Conservation (phyloP, 1,140 invertebrate species). For the Zaprionus ornatus region DNA sequence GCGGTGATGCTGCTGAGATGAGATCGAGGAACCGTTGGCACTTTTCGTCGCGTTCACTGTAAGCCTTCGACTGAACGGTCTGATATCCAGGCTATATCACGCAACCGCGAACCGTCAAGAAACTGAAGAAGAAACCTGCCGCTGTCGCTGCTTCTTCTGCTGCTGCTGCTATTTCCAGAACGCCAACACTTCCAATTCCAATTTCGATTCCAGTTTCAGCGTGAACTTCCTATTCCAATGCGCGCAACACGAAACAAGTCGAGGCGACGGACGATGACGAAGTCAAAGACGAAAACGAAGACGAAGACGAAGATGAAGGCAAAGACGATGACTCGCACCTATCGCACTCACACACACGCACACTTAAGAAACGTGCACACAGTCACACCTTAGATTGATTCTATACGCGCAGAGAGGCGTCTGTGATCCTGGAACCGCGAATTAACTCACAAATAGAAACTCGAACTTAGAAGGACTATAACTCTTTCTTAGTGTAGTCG, state of each 20-base stretch:
- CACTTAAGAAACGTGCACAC: slow-evolving; percentile 11
- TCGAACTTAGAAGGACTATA: slow-evolving; percentile 13
- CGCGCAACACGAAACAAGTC: slow-evolving; percentile 42
- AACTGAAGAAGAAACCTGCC: slow-evolving; percentile 47
- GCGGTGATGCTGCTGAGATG: slow-evolving; percentile 35
- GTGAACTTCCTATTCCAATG: slow-evolving; percentile 74
- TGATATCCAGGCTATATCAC: slow-evolving; percentile 69
- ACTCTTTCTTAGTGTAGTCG: background rate
- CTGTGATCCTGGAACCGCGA: slow-evolving; percentile 63
- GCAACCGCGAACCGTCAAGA: slow-evolving; percentile 68
- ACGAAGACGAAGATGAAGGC: slow-evolving; percentile 13
- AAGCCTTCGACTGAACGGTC: slow-evolving; percentile 77
- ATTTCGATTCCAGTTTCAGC: slow-evolving; percentile 60
- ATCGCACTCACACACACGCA: slow-evolving; percentile 18
- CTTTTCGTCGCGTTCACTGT: slow-evolving; percentile 80
- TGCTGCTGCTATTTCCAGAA: slow-evolving; percentile 40
- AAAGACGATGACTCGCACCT: slow-evolving; percentile 34
- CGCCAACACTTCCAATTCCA: slow-evolving; percentile 63
- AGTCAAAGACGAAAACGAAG: slow-evolving; percentile 29
- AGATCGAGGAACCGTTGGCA: slow-evolving; percentile 55
- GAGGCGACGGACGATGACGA: slow-evolving; percentile 16
- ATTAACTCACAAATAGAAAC: slow-evolving; percentile 40
- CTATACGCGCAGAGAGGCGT: slow-evolving; percentile 18
- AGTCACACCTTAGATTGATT: slow-evolving; percentile 21
- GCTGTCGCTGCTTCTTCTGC: slow-evolving; percentile 16